Conservation (phyloP, 2,797 vertebrate genomes). For the Gymnodraco acuticeps region DNA sequence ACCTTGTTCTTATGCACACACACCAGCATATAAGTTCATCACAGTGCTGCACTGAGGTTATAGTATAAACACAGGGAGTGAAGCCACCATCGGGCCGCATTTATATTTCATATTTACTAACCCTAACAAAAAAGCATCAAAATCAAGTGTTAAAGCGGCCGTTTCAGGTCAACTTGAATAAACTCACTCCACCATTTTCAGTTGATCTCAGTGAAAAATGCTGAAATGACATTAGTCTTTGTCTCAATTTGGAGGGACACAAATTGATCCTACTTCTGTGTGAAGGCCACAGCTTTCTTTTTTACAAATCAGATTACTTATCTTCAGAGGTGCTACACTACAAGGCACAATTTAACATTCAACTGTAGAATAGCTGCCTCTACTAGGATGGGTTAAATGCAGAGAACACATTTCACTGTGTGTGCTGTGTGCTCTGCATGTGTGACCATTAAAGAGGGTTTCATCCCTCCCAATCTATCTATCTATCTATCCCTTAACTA, state of each 20-base stretch:
- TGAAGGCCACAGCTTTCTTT: neutral
- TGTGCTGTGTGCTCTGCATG: too few species aligned
- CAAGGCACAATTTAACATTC: too few species aligned
- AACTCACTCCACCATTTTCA: too few species aligned
- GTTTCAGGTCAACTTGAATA: neutral
- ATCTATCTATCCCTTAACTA: too few species aligned
- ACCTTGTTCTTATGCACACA: neutral
- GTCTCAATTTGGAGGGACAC: neutral
- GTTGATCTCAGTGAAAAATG: too few species aligned
- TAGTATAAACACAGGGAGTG: neutral
- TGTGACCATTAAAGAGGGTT: too few species aligned
- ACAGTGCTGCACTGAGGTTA: neutral
- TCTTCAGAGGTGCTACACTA: neutral
- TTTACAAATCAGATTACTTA: neutral
- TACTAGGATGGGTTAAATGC: too few species aligned
- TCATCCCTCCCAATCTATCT: too few species aligned
- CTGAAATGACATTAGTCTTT: neutral
- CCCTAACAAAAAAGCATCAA: neutral
- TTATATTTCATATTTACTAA: neutral
- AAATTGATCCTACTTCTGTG: neutral
- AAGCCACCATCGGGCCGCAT: neutral
- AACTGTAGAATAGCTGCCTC: too few species aligned
- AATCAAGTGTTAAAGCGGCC: neutral
- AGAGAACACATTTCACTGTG: too few species aligned
- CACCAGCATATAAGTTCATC: neutral